Conservation (phyloP, 2,113 vertebrate species). For the Seriola rivoliana region DNA sequence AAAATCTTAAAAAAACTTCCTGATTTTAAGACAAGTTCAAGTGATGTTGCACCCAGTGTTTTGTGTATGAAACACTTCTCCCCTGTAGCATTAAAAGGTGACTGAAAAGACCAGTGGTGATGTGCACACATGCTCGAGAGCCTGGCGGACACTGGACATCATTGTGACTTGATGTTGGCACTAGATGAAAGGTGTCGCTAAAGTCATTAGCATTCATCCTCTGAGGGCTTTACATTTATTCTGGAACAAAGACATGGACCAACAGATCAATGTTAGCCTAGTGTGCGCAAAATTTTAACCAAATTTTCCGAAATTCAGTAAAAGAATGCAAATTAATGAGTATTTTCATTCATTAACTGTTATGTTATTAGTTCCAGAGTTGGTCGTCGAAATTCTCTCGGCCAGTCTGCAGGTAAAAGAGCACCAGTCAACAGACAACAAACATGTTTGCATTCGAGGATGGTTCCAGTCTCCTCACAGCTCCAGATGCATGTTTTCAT, state of each 20-base stretch:
- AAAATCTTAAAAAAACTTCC: neutral
- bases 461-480: too few relatives aligned
- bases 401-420: neutral
- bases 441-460: neutral
- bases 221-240: too few relatives aligned
- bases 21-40: neutral
- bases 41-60: neutral
- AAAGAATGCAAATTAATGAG: neutral
- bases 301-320: neutral
- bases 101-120: neutral
- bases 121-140: neutral
- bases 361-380: too few relatives aligned
- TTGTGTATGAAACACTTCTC: neutral
- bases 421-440: neutral
- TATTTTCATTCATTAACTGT: too few relatives aligned
- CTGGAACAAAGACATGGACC: too few relatives aligned
- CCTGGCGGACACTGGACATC: too few relatives aligned
- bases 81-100: neutral
- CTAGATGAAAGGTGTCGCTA: too few relatives aligned
- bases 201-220: too few relatives aligned
- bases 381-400: neutral
- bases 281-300: neutral
- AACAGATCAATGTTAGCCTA: neutral
- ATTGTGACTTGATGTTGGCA: too few relatives aligned
- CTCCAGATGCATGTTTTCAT: neutral